Evolutionary conservation across 2,113 vertebrate genomes (phyloP).

Genomic region (Prinia subflava): DNA sequence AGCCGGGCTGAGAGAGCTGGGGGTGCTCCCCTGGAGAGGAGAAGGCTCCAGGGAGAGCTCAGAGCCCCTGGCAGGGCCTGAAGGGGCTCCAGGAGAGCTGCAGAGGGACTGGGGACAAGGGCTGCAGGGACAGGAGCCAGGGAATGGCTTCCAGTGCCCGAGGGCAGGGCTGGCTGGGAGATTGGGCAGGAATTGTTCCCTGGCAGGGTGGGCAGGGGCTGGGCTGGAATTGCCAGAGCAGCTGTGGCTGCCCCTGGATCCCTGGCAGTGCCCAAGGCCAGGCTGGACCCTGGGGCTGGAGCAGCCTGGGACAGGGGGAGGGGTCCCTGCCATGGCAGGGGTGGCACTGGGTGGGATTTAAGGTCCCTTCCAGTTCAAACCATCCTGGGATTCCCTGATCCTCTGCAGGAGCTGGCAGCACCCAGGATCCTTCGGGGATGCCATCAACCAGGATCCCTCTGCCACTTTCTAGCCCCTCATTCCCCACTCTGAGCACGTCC

Average conservation of each 20-base stretch:
- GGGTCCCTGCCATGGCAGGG: neutral
- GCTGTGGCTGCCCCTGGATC: neutral
- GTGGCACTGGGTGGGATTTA: neutral
- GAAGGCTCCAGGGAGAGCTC: no score
- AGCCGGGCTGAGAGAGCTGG: neutral
- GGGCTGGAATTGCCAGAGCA: neutral
- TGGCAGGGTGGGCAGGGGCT: neutral
- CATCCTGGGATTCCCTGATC: neutral
- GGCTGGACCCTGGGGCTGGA: neutral
- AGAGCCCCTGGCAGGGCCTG: neutral
- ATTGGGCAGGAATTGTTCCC: no score
- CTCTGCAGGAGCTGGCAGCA: neutral
- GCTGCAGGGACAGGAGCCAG: no score
- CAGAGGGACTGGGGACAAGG: no score
- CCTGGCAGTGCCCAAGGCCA: neutral
- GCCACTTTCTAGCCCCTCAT: no score
- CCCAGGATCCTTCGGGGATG: fast-evolving
- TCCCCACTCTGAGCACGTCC: neutral
- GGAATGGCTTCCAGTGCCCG: no score
- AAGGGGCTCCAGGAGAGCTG: no score
- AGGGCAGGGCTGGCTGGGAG: no score
- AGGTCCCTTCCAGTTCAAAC: neutral
- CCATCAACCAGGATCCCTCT: neutral
- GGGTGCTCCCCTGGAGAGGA: no score
- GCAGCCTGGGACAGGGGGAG: neutral